A percentile compares a stretch with the other conserved stretches of the same genome.
Conservation (phyloP, 1,140 invertebrate species). For the Camponotus pennsylvanicus region DNA sequence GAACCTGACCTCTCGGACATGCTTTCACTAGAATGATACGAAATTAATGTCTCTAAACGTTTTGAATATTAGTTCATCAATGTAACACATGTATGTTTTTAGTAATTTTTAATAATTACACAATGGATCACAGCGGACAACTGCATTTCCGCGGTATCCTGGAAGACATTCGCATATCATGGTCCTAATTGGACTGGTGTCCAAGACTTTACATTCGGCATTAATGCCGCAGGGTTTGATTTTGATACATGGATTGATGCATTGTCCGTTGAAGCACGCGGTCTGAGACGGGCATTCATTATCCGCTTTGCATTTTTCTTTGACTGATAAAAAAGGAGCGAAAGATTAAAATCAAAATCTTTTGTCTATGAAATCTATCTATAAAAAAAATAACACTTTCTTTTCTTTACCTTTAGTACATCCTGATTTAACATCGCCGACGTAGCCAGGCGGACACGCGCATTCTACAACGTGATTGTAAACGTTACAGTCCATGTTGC, state of each 20-base stretch:
- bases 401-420: slow-evolving; percentile 87
- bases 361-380: neutral
- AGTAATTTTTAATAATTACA: slow-evolving; percentile 82
- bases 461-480: slow-evolving; percentile 92
- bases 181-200: slow-evolving; percentile 93
- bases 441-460: slow-evolving; percentile 92
- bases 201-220: slow-evolving; percentile 92
- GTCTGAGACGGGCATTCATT: slow-evolving; percentile 93
- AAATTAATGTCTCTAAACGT: neutral
- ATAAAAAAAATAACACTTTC: neutral
- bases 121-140: slow-evolving; percentile 90
- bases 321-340: slow-evolving; percentile 77
- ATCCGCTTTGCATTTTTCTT: slow-evolving; percentile 91
- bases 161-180: slow-evolving; percentile 96
- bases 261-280: slow-evolving; percentile 93
- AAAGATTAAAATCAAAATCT: slow-evolving; percentile 2
- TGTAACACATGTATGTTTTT: neutral
- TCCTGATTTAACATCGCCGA: slow-evolving; percentile 89
- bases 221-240: slow-evolving; percentile 94
- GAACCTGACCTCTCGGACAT: slow-evolving; percentile 91
- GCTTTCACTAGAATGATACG: slow-evolving; percentile 85
- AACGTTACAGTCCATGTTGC: slow-evolving; percentile 91
- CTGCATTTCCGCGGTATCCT: slow-evolving; percentile 93
- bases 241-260: slow-evolving; percentile 93
- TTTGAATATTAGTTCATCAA: neutral